Evolutionary conservation across 1,140 invertebrate species (phyloP), one percentile per base, ranked within the genome.

Genomic region (Pogonomyrmex barbatus): DNA sequence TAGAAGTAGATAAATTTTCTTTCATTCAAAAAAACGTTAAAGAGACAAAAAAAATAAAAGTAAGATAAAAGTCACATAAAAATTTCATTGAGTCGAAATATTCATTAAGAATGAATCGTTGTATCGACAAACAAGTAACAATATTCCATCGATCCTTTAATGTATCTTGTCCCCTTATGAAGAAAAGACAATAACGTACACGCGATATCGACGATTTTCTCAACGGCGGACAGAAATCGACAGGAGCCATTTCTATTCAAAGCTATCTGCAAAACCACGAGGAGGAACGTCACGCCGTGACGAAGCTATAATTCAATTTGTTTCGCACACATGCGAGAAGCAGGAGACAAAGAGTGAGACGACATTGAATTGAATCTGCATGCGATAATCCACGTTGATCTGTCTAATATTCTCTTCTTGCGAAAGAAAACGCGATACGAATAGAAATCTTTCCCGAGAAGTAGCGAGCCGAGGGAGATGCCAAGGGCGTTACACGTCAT

Each of bases 281-380:
- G 12, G 17, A 63, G 17, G 2, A 50, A 50, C 10, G 52, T 14
- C 36, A 36, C 12, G 9, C 33, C 33, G 30, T 63, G 24, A 24
- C 45, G 17, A 36, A 78, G 8, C 14, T 78, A 50, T 50, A 78
- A 78, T 78, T 78, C 45, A 78, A 78, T 78, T 78, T 63, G 58
- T 50, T 63, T 63, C 42, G 10, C 30, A 47, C 24, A 82, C 5
- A 67, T 14, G n/a, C 8, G n/a, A 24, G n/a, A 12, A 58, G 33
- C n/a, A n/a, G 47, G n/a, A 45, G 36, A 82, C n/a, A 42, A 58
- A 73, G 24, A 33, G 36, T 24, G 8, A 14, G 30, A 33, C 12
- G 54, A 24, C 1, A 47, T 0, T 47, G 8, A 47, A 83, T 60
- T 68, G 12, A 5, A 82, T 83, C n/a, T 33, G 39, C 12, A n/a